Conservation (phyloP, 2,797 vertebrate genomes). For the Sandelia bainsii region DNA sequence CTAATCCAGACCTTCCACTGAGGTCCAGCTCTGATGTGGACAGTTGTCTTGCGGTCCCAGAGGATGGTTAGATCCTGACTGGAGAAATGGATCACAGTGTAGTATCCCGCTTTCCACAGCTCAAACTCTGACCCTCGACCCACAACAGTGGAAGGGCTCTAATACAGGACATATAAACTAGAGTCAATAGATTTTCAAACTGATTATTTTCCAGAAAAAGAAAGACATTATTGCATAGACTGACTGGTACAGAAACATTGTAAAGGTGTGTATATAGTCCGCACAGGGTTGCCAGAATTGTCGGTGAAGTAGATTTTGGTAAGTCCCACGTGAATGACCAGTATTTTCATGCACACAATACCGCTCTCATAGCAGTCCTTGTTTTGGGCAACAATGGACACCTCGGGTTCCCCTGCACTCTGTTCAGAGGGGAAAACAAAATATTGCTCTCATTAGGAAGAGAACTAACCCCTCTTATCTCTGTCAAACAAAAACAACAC, state of each 20-base stretch:
- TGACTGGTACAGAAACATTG: background rate
- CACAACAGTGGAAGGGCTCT: conserved; percentile 86
- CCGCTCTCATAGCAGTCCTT: conserved; percentile 99
- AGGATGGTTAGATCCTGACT: conserved; percentile 93
- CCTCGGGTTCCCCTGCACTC: conserved; percentile 90
- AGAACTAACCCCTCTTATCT: conserved; percentile 1
- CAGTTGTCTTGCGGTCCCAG: conserved; percentile 97
- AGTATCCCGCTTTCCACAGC: conserved; percentile 94
- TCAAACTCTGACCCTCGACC: conserved; percentile 90
- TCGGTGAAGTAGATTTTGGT: conserved; percentile 96
- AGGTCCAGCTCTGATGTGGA: conserved; percentile 95
- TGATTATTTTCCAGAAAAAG: background rate
- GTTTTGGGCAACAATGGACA: conserved; percentile 96
- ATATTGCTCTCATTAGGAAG: conserved; percentile 11
- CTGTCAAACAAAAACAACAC: conserved; percentile 13
- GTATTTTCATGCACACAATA: conserved; percentile 96
- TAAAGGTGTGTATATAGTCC: conserved; percentile 28
- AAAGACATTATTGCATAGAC: background rate
- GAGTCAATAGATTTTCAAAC: background rate
- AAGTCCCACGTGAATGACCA: conserved; percentile 93
- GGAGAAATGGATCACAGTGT: conserved; percentile 92
- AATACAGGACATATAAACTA: conserved; percentile 25
- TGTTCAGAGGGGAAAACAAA: conserved; percentile 72
- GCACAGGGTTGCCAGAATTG: conserved; percentile 91
- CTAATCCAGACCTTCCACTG: conserved; percentile 90